These are phyloP conservation scores for Myopa tessellatipennis DNA, from an alignment of 2,888 invertebrate species.

Conservation along the genomic window DNA sequence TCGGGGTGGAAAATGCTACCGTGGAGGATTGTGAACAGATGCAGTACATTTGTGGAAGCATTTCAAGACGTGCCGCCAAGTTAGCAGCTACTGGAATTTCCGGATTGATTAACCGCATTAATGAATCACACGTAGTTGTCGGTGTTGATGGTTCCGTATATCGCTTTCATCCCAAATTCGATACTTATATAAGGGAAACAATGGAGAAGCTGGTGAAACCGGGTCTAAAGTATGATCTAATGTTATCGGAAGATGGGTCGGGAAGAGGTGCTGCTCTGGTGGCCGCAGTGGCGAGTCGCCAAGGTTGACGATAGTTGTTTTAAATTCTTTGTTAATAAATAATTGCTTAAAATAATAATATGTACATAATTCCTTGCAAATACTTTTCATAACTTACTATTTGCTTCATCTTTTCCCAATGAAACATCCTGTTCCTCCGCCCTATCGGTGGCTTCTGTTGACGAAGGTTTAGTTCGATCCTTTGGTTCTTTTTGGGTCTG, in stretches of 20 bases:
- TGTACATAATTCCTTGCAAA: background rate
- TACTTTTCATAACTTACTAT: background rate
- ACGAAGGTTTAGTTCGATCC: background rate
- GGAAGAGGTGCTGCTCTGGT: constrained; percentile 95
- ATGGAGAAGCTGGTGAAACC: constrained; percentile 80
- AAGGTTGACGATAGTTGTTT: background rate
- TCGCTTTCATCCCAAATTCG: constrained; percentile 95
- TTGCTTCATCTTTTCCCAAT: background rate
- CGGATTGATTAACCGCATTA: constrained; percentile 88
- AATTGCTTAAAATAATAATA: background rate
- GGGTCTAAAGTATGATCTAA: constrained; percentile 85
- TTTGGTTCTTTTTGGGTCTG: background rate
- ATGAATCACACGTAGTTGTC: constrained; percentile 86
- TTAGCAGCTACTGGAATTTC: constrained; percentile 90
- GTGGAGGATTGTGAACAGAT: constrained; percentile 92
- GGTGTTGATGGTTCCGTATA: constrained; percentile 98
- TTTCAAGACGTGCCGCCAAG: constrained; percentile 91
- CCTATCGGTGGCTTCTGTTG: background rate
- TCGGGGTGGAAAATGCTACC: constrained; percentile 73
- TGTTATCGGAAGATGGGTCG: constrained; percentile 95
- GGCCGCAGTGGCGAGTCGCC: constrained; percentile 81
- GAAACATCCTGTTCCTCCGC: background rate
- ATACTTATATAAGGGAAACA: constrained; percentile 89
- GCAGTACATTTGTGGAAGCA: constrained; percentile 88
- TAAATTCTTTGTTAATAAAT: background rate